Conservation (phyloP, 2,113 vertebrate species). For the Choloepus hoffmanni region DNA sequence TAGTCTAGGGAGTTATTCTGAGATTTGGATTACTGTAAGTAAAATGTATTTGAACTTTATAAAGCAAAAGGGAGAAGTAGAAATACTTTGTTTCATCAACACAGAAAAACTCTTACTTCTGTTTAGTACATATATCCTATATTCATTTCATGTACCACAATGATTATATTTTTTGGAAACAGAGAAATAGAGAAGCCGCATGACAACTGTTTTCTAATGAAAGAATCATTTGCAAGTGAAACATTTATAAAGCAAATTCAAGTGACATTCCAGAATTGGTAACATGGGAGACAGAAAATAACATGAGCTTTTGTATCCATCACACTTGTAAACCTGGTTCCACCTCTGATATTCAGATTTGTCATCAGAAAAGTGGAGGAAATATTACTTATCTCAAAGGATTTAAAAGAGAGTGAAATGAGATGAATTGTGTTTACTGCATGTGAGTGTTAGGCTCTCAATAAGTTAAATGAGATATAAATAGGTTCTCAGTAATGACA, state of each 20-base stretch:
- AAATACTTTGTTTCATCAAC: neutral
- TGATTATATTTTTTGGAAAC: neutral
- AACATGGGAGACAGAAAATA: neutral
- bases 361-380: neutral
- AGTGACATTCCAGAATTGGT: neutral
- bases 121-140: neutral
- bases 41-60: constrained; percentile 39
- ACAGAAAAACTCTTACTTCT: neutral
- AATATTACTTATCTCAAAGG: neutral
- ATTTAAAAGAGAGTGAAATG: neutral
- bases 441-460: neutral
- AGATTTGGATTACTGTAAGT: neutral
- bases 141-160: neutral
- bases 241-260: neutral
- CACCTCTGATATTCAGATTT: neutral
- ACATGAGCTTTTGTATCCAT: neutral
- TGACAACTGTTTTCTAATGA: neutral
- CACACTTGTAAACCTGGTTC: neutral
- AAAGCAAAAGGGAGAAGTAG: neutral
- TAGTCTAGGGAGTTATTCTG: constrained; percentile 15
- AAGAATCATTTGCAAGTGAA: constrained; percentile 24
- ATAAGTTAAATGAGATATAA: neutral
- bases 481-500: neutral
- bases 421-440: neutral
- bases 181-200: neutral